Base-by-base conservation (phyloP, 2,797 vertebrate species). In the Taeniopygia guttata region DNA sequence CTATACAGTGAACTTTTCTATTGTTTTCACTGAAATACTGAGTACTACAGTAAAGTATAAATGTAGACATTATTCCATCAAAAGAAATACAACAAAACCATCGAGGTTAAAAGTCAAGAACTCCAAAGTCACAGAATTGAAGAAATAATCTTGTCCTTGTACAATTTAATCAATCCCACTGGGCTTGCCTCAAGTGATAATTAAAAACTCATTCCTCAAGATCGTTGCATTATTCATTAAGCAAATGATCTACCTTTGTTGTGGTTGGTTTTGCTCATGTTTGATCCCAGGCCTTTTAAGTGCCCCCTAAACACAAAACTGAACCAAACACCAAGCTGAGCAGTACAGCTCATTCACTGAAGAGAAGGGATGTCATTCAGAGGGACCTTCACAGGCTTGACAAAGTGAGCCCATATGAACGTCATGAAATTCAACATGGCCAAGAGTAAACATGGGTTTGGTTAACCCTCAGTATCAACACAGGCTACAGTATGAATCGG, bases 301-400 rank as follows among this genome's bases (percentile, higher is more conserved):
- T 21, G 29, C 13, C 62, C 19, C 51, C 15, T 54, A 62, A 86
- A 74, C 20, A 49, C 52, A 55, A 43, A 79, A 45, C 27, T 76
- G 70, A 92, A 74, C 8, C 20, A 73, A 85, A 84, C 18, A 32
- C 13, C 22, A 30, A 52, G 32, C 2, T 30, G 36, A 84, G 6
- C 10, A 12, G 8, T 10, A 5, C 38, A 52, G 29, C 0, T 68
- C 11, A 40, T 22, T 22, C 1, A 0, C 34, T 46, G 16, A 55
- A 56, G 13, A n/a, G 40, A 81, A 7, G 1, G 32, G 30, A 69
- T 36, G 12, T 16, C 36, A 68, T 25, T 19, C 32, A 66, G 38
- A 64, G 3, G 2, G 16, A 62, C 9, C 19, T 7, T 6, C 25
- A 82, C 10, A 72, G 3, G 22, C 12, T 25, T 40, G 46, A 46